Percentiles rank a stretch among this genome's conserved stretches.
phyloP scores from a whole-genome alignment of 2,888 invertebrate species.

The Agapostemon virescens region DNA sequence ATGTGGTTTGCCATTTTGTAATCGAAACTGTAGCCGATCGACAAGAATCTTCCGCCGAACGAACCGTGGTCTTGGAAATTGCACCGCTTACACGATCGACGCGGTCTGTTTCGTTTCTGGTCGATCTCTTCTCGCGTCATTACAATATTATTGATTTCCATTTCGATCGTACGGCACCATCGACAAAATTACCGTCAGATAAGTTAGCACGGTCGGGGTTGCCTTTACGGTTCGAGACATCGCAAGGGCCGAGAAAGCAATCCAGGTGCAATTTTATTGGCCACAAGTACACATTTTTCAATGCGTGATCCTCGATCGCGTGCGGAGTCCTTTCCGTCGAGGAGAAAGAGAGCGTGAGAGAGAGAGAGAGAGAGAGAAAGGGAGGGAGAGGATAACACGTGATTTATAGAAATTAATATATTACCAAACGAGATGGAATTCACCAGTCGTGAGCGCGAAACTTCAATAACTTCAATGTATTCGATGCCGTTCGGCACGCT shows the following conservation, averaged over 20 bases:
- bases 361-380: not conserved
- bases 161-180: not conserved
- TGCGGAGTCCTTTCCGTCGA: constrained; percentile 31
- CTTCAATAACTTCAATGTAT: constrained; percentile 10
- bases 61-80: constrained; percentile 18
- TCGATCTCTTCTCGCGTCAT: not conserved
- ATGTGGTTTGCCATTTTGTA: constrained; percentile 58
- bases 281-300: constrained; percentile 20
- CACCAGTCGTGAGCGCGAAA: not conserved
- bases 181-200: not conserved
- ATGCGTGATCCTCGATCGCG: constrained; percentile 30
- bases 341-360: not conserved
- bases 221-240: not conserved
- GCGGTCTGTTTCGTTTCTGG: no score
- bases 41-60: constrained; percentile 25
- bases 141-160: not conserved
- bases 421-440: not conserved
- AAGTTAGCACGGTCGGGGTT: not conserved
- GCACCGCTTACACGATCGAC: not conserved
- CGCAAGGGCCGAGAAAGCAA: not conserved
- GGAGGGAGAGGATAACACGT: constrained; percentile 6
- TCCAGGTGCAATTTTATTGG: not conserved
- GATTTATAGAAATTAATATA: constrained; percentile 3
- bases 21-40: constrained; percentile 60
- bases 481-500: constrained; percentile 1